phyloP scores from a whole-genome alignment of 2,888 invertebrate genomes.

The Yponomeuta sedellus region DNA sequence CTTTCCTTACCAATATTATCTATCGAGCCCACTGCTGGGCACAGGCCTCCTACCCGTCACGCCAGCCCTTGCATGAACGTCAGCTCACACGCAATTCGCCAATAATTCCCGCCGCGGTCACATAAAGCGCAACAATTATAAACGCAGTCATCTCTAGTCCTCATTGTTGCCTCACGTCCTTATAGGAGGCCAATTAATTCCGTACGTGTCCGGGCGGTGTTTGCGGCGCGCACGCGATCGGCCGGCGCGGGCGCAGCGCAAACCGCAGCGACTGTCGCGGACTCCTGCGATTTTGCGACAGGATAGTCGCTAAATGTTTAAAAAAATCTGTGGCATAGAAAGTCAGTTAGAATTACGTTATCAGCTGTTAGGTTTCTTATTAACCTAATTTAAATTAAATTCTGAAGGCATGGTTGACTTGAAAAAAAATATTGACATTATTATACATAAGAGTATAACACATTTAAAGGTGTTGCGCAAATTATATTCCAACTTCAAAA shows the following conservation, averaged over 20 bases:
- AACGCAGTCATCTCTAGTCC: constrained; percentile 22
- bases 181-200: constrained; percentile 46
- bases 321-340: background rate
- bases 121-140: background rate
- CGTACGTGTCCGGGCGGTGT: constrained; percentile 31
- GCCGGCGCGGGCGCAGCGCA: constrained; percentile 16
- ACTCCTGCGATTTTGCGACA: background rate
- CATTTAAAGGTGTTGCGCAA: too few relatives aligned
- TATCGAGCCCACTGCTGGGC: too few relatives aligned
- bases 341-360: too few relatives aligned
- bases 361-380: too few relatives aligned
- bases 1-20: too few relatives aligned
- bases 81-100: background rate
- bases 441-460: too few relatives aligned
- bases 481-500: too few relatives aligned
- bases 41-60: too few relatives aligned
- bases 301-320: background rate
- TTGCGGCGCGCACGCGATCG: constrained; percentile 37
- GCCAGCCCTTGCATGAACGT: too few relatives aligned
- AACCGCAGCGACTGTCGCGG: constrained; percentile 10
- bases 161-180: constrained; percentile 24
- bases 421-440: too few relatives aligned
- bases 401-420: too few relatives aligned
- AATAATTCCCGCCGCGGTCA: background rate
- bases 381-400: too few relatives aligned